Percentiles rank a stretch among this genome's conserved stretches.
phyloP scores from a whole-genome alignment of 2,797 vertebrate species.

The Alauda arvensis region DNA sequence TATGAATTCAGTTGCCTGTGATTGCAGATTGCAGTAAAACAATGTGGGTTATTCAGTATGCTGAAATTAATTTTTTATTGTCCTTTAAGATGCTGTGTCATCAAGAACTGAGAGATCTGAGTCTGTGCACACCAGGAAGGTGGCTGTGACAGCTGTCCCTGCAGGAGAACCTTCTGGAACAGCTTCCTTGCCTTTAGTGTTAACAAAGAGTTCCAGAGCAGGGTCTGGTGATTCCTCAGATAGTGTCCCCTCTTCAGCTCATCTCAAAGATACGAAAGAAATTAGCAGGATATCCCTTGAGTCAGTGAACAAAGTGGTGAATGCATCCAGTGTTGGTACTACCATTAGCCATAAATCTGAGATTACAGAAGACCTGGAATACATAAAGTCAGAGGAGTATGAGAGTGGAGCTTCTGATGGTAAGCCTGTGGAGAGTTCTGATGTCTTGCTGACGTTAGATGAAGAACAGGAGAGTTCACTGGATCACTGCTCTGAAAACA shows the following conservation, averaged over 20 bases:
- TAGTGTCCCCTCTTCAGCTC: slow-evolving; percentile 36
- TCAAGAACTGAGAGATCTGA: slow-evolving; percentile 46
- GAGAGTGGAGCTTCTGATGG: slow-evolving; percentile 27
- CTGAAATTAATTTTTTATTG: slow-evolving; percentile 26
- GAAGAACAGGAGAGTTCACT: slow-evolving; percentile 52
- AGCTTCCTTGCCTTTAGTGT: slow-evolving; percentile 65
- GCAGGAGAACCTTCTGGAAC: slow-evolving; percentile 50
- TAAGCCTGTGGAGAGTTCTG: slow-evolving; percentile 65
- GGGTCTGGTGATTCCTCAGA: slow-evolving; percentile 65
- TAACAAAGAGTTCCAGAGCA: slow-evolving; percentile 61
- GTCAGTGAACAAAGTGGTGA: slow-evolving; percentile 22
- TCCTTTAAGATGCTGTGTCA: slow-evolving; percentile 57
- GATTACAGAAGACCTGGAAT: slow-evolving; percentile 74
- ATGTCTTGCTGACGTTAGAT: slow-evolving; percentile 68
- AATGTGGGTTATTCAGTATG: neutral
- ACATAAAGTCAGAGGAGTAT: slow-evolving; percentile 55
- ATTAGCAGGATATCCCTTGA: slow-evolving; percentile 1
- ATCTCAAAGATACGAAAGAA: slow-evolving; percentile 50
- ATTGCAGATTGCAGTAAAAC: neutral
- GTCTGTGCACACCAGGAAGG: slow-evolving; percentile 49
- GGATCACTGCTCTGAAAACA: slow-evolving; percentile 11
- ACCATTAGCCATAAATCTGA: slow-evolving; percentile 72
- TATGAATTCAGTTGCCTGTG: neutral
- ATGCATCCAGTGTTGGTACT: slow-evolving; percentile 41
- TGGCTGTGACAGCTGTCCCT: slow-evolving; percentile 29